Evolutionary conservation across 1,140 invertebrate genomes (phyloP).

Genomic region (Aphaenogaster ashmeadi): DNA sequence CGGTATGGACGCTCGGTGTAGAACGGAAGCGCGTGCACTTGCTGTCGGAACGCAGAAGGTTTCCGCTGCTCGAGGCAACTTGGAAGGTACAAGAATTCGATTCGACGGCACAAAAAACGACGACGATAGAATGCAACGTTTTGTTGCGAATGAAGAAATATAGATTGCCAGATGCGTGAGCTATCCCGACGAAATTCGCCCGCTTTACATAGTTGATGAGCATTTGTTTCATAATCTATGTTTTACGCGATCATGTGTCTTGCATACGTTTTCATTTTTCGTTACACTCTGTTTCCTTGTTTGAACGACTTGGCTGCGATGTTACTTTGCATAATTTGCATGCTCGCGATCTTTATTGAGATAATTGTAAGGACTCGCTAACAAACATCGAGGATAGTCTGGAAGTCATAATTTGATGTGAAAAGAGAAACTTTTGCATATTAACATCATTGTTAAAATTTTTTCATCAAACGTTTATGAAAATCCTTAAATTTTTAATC

Average conservation of each 20-base stretch:
- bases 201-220: neutral
- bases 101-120: slow-evolving; percentile 64
- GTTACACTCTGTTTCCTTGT: slow-evolving; percentile 30
- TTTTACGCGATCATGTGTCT: slow-evolving; percentile 24
- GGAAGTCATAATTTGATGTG: neutral
- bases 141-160: slow-evolving; percentile 17
- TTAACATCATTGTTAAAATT: neutral
- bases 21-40: neutral
- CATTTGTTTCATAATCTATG: slow-evolving; percentile 34
- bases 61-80: slow-evolving; percentile 70
- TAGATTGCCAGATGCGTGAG: neutral
- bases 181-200: slow-evolving; percentile 4
- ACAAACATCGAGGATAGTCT: neutral
- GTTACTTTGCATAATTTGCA: slow-evolving; percentile 19
- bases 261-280: slow-evolving; percentile 25
- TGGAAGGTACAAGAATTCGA: slow-evolving; percentile 72
- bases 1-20: neutral
- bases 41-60: slow-evolving; percentile 62
- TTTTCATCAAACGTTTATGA: neutral
- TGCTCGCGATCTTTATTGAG: neutral
- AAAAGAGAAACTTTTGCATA: neutral
- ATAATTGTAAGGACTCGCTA: neutral
- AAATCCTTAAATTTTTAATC: neutral
- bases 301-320: neutral
- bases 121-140: slow-evolving; percentile 22